Base-by-base conservation (phyloP, 2,888 invertebrate genomes). In the Macaria liturata region DNA sequence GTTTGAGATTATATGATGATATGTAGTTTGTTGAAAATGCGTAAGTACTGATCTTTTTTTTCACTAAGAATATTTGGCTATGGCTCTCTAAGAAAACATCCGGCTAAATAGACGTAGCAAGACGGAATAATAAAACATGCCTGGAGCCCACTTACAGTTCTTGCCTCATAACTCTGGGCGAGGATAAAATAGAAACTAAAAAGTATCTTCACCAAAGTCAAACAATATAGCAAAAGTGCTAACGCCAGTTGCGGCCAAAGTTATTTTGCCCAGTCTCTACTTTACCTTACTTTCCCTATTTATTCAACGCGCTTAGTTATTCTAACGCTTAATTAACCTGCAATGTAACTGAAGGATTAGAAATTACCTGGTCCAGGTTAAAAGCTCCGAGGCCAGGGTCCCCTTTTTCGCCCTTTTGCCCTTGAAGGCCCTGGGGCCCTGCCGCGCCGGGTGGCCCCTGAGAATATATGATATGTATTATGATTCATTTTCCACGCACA, bases 321-420 rank as follows among this genome's bases (percentile, higher is more conserved):
- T 70, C 66, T 68, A 65, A 65, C 65, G 67, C 66, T 70, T 71
- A 75, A 72, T 74, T 74, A 78, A 67, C 69, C 66, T 64, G 67
- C 61, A 62, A 59, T 68, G 64, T 68, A 63, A 65, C 55, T 62
- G 49, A 57, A 61, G 52, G 50, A 59, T 59, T 51, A 54, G 50
- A 59, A 58, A 67, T 78, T 86, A 91, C 91, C 88, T 89, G 90
- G 70, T 87, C 86, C 60, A 88, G 75, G 69, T 86, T 81, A 62
- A 81, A 74, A 57, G 82, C 74, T 65, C 75, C 76, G 48, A 90
- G 69, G 51, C 88, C 88, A 49, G 94, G 82, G 68, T 96, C 96
- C 45, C 96, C 96, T 80, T 95, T 96, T 68, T 94, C 94, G 64
- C 96, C 96, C 84, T 96, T 96, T 48, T 91, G 81, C 32, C 91